Conservation (phyloP, 2,797 vertebrate genomes). For the Cryptoblepharus egeriae region DNA sequence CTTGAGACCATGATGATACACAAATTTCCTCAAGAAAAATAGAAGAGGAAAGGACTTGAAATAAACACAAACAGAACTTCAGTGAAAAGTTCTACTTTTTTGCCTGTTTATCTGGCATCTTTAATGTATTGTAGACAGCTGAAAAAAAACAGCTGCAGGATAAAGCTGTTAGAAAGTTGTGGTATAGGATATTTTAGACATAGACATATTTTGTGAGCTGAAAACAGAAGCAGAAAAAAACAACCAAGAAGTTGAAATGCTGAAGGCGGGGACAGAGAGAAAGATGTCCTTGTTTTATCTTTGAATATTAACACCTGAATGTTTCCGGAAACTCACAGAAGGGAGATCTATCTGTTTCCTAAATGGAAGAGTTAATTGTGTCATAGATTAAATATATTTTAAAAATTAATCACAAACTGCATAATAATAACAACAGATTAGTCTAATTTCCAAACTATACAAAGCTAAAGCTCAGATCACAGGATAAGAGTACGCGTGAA, state of each 20-base stretch:
- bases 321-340: accelerated
- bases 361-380: neutral
- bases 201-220: neutral
- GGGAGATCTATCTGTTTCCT: neutral
- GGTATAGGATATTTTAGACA: no score
- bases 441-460: neutral
- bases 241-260: neutral
- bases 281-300: accelerated
- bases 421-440: neutral
- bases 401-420: no score
- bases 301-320: accelerated
- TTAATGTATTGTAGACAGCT: neutral
- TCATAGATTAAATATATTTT: no score
- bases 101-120: neutral
- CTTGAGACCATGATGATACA: neutral
- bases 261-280: neutral
- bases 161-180: neutral
- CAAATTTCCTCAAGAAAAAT: neutral
- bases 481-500: neutral
- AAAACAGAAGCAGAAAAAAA: neutral
- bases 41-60: neutral
- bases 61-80: neutral
- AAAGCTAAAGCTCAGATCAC: neutral
- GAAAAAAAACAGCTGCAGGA: neutral
- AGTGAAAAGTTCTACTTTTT: neutral